Evolutionary conservation across 2,797 vertebrate species (phyloP), one percentile per base, ranked within the genome.

Genomic region (Epinephelus awoara): DNA sequence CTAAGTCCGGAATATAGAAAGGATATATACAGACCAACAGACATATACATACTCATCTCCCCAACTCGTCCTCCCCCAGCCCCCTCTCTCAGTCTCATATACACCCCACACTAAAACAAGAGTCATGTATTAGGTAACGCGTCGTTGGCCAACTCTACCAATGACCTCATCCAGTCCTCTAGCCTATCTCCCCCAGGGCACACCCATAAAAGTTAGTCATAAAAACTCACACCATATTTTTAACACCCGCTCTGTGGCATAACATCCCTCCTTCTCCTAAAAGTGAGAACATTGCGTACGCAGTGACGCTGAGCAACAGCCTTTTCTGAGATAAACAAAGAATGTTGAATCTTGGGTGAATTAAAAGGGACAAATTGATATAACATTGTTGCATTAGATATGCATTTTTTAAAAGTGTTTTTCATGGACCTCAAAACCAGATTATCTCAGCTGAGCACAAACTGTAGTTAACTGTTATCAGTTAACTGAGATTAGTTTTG

Each of bases 181-280:
- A 58, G 76, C 78, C 71, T 75, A 63, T 85, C 70, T 82, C 81
- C 82, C 67, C 19, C 29, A 56, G 63, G 71, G 65, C 76, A 73
- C 58, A 55, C 64, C 82, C 79, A 81, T 88, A 76, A 85, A 90
- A 85, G 46, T 44, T 72, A 52, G 71, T 71, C 84, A 75, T 88
- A 85, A 89, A 85, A 87, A 63, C 46, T 17, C 56, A 19, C 59
- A n/a, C 47, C 63, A 38, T 83, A 80, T 88, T 90, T 88, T 75
- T 80, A 80, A 79, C 78, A 27, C 68, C 3, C 56, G 12, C 63
- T 77, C 77, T 44, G 29, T 62, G 54, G 25, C 29, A 12, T 67
- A 67, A 67, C 62, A 27, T 46, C 74, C 4, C 27, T 2, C 65
- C 62, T 40, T 34, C 52, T 47, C 62, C 11, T 66, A 25, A 38